These are phyloP conservation scores for Ecdyonurus torrentis DNA, from an alignment of 2,888 invertebrate species.

Conservation along the genomic window DNA sequence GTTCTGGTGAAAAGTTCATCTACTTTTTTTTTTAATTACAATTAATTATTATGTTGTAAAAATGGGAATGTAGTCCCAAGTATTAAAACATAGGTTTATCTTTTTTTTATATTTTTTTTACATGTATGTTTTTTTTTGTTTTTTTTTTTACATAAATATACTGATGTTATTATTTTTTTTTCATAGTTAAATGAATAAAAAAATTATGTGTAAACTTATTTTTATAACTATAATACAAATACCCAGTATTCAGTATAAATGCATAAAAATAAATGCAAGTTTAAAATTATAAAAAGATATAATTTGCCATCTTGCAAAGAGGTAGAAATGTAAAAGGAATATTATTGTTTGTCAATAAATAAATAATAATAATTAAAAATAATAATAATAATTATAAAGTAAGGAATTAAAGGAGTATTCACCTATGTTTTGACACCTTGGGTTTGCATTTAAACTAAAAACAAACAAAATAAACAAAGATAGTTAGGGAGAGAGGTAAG, in stretches of 20 bases:
- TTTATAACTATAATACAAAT: background rate
- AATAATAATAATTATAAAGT: background rate
- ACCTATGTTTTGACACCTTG: background rate
- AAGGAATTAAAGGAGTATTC: background rate
- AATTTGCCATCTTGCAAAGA: background rate
- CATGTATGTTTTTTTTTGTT: background rate
- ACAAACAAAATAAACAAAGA: too few relatives aligned
- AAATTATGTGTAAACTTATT: background rate
- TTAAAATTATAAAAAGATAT: background rate
- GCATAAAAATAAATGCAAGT: background rate
- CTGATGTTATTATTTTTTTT: background rate
- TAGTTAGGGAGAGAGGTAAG: background rate
- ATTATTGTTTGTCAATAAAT: background rate
- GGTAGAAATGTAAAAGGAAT: background rate
- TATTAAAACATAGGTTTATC: background rate
- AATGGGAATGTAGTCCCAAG: background rate
- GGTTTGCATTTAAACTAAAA: too few relatives aligned
- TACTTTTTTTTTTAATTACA: background rate
- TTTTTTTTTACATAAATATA: background rate
- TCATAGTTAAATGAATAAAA: background rate
- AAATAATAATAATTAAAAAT: background rate
- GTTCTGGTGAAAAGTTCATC: too few relatives aligned
- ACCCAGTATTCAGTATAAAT: background rate
- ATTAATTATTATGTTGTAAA: background rate
- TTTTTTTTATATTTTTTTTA: background rate